Percentiles rank a stretch among this genome's conserved stretches.
Conservation (phyloP, 2,888 invertebrate species). For the Iselma pallidipennis region DNA sequence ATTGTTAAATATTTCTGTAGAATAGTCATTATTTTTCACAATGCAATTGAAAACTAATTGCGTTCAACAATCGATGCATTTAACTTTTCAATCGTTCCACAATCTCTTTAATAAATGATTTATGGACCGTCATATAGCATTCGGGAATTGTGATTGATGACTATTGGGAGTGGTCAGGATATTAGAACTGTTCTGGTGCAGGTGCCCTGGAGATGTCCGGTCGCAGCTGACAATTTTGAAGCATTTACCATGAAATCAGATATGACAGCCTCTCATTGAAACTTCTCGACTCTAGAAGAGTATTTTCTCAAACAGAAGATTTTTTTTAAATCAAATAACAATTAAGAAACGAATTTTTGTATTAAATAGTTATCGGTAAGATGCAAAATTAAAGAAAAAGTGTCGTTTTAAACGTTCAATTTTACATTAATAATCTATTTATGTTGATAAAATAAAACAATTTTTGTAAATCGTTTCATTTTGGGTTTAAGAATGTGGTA, state of each 20-base stretch:
- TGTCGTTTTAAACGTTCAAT: too few relatives aligned
- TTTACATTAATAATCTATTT: too few relatives aligned
- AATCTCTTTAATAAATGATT: slow-evolving; percentile 23
- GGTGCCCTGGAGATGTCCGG: neutral
- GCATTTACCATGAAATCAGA: neutral
- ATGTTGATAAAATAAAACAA: too few relatives aligned
- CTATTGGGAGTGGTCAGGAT: neutral
- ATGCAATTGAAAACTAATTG: neutral
- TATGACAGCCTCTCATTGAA: neutral
- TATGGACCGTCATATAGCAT: slow-evolving; percentile 20
- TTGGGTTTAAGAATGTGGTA: too few relatives aligned
- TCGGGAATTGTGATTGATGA: slow-evolving; percentile 23
- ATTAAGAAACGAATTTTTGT: too few relatives aligned
- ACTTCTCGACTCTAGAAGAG: neutral
- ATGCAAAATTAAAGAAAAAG: too few relatives aligned
- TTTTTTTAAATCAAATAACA: too few relatives aligned
- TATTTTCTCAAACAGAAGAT: neutral
- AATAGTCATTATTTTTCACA: neutral
- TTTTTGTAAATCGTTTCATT: too few relatives aligned
- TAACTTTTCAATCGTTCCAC: slow-evolving; percentile 21
- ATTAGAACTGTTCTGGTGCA: neutral
- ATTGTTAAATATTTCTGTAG: neutral
- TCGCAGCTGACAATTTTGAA: neutral
- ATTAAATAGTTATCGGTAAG: too few relatives aligned
- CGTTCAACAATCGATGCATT: slow-evolving; percentile 1